Conservation (phyloP, 1,140 invertebrate genomes). For the Daktulosphaira vitifoliae region DNA sequence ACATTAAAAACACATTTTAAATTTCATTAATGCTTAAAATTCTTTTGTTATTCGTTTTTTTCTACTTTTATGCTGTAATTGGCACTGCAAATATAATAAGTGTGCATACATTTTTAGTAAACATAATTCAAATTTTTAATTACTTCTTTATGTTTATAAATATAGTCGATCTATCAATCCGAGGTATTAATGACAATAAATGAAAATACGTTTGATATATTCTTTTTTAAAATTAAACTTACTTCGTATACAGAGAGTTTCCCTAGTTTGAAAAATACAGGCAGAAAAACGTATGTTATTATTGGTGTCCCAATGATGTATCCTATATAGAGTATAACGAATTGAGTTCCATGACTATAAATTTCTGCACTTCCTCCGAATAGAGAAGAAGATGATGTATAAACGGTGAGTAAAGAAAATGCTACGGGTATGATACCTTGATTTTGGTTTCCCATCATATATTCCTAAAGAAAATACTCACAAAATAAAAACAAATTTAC, state of each 20-base stretch:
- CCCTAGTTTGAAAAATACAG: conserved; percentile 79
- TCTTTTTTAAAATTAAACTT: no score
- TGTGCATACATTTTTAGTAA: no score
- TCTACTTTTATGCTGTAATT: no score
- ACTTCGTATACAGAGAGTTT: conserved; percentile 75
- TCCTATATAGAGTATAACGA: conserved; percentile 70
- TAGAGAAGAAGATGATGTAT: conserved; percentile 90
- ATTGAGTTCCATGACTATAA: conserved; percentile 74
- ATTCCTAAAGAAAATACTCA: conserved; percentile 61
- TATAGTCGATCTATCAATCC: no score
- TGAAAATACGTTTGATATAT: no score
- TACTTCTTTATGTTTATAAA: no score
- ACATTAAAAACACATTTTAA: no score
- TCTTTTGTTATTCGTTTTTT: no score
- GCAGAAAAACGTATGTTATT: conserved; percentile 69
- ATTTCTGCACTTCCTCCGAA: conserved; percentile 79
- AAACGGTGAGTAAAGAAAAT: conserved; percentile 82
- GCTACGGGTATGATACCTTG: conserved; percentile 71
- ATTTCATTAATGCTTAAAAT: no score
- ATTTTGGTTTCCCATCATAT: conserved; percentile 66
- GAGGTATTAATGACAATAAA: no score
- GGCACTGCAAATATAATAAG: no score
- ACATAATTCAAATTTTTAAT: no score
- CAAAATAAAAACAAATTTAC: background rate
- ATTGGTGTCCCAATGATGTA: conserved; percentile 74